Conservation (phyloP, 2,797 vertebrate genomes). For the Triplophysa yarkandensis region DNA sequence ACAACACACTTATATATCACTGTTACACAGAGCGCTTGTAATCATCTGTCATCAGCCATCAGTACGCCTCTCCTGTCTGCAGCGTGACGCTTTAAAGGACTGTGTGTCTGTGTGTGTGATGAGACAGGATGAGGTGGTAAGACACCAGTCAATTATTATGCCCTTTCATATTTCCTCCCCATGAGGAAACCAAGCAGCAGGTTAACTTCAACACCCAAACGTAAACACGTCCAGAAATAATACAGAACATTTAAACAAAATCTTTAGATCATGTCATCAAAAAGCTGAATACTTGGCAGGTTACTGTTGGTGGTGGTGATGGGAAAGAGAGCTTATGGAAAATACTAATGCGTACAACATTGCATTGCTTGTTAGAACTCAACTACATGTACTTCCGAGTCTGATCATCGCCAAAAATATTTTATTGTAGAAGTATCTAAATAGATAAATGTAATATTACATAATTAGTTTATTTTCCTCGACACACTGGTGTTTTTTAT, state of each 20-base stretch:
- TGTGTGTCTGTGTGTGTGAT: background rate
- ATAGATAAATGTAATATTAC: background rate
- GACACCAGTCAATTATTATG: conserved; percentile 13
- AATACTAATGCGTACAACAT: conserved; percentile 16
- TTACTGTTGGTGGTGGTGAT: background rate
- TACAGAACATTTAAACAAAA: conserved; percentile 19
- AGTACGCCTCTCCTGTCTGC: conserved; percentile 15
- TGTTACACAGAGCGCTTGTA: conserved; percentile 10
- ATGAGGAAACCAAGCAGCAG: conserved; percentile 37
- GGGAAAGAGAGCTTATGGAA: conserved; percentile 22
- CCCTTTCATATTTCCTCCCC: conserved; percentile 28
- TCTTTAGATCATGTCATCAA: conserved; percentile 10
- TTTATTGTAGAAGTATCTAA: background rate
- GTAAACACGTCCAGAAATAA: conserved; percentile 31
- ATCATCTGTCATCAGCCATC: conserved; percentile 38
- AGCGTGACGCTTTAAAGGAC: conserved; percentile 15
- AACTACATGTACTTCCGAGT: background rate
- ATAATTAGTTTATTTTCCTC: background rate
- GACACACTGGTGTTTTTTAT: background rate
- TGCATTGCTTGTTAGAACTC: background rate
- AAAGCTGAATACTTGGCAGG: conserved; percentile 24
- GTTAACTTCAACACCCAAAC: conserved; percentile 24
- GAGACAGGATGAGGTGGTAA: background rate
- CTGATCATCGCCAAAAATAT: background rate
- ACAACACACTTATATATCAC: conserved; percentile 26